A percentile compares a stretch with the other conserved stretches of the same genome.
Conservation (phyloP, 2,888 invertebrate species). For the Drosophila ezoana region DNA sequence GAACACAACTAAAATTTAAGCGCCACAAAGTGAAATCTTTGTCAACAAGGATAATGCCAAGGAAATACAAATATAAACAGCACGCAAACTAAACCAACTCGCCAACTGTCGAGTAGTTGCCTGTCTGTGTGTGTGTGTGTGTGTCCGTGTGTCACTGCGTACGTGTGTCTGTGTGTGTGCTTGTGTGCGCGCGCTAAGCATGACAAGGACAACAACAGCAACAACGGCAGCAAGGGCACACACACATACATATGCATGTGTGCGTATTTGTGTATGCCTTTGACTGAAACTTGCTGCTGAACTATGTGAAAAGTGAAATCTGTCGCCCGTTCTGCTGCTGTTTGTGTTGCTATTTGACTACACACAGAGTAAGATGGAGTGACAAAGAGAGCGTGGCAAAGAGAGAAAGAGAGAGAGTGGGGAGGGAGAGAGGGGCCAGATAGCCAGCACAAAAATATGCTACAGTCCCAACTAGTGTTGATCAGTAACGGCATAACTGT, state of each 20-base stretch:
- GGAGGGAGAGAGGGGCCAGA: not conserved
- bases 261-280: slow-evolving; percentile 52
- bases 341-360: slow-evolving; percentile 75
- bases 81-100: slow-evolving; percentile 79
- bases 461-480: slow-evolving; percentile 11
- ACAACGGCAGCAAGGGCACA: slow-evolving; percentile 66
- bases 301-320: slow-evolving; percentile 75
- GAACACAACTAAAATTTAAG: slow-evolving; percentile 81
- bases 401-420: not conserved
- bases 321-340: slow-evolving; percentile 63
- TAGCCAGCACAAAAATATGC: slow-evolving; percentile 41
- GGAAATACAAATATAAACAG: slow-evolving; percentile 82
- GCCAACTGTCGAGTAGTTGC: slow-evolving; percentile 55
- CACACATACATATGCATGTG: slow-evolving; percentile 17
- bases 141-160: slow-evolving; percentile 12
- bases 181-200: slow-evolving; percentile 36
- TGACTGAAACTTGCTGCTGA: slow-evolving; percentile 65
- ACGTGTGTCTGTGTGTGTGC: slow-evolving; percentile 14
- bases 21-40: slow-evolving; percentile 83
- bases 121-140: slow-evolving; percentile 5
- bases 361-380: slow-evolving; percentile 17
- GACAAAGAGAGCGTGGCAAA: slow-evolving; percentile 3
- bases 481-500: slow-evolving; percentile 1
- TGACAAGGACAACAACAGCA: slow-evolving; percentile 69
- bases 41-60: slow-evolving; percentile 82